Conservation (phyloP, 1,140 invertebrate species). For the Trichonephila clavata region DNA sequence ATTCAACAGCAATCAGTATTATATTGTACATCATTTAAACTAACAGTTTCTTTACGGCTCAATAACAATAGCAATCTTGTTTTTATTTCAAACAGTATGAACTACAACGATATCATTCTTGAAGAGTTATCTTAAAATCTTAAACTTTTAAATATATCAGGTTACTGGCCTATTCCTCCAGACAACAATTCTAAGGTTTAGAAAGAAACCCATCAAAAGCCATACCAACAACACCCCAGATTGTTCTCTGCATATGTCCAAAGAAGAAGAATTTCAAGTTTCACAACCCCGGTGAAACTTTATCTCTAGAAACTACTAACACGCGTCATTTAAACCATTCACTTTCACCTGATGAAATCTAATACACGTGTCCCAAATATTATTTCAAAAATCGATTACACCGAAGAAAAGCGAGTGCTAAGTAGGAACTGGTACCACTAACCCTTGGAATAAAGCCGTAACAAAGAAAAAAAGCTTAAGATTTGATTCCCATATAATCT, state of each 20-base stretch:
- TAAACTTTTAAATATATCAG: background rate
- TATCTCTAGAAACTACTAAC: background rate
- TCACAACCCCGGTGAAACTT: background rate
- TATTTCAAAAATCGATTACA: background rate
- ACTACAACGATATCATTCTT: no score
- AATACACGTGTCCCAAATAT: slow-evolving; percentile 8
- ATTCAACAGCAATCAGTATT: no score
- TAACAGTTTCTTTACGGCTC: no score
- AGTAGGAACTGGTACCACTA: slow-evolving; percentile 23
- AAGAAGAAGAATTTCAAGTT: slow-evolving; percentile 27
- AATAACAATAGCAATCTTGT: no score
- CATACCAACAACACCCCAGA: background rate
- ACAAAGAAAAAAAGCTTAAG: background rate
- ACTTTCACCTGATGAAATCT: slow-evolving; percentile 1
- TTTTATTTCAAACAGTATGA: no score
- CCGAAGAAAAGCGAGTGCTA: slow-evolving; percentile 40
- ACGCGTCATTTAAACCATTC: background rate
- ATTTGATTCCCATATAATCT: background rate
- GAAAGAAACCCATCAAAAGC: background rate
- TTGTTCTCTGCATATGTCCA: background rate
- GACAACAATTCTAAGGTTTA: background rate
- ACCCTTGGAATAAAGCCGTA: background rate
- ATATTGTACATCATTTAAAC: no score
- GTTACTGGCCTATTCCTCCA: background rate
- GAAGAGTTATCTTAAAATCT: no score